phyloP scores from a whole-genome alignment of 1,140 invertebrate genomes.

The Eumeta japonica region DNA sequence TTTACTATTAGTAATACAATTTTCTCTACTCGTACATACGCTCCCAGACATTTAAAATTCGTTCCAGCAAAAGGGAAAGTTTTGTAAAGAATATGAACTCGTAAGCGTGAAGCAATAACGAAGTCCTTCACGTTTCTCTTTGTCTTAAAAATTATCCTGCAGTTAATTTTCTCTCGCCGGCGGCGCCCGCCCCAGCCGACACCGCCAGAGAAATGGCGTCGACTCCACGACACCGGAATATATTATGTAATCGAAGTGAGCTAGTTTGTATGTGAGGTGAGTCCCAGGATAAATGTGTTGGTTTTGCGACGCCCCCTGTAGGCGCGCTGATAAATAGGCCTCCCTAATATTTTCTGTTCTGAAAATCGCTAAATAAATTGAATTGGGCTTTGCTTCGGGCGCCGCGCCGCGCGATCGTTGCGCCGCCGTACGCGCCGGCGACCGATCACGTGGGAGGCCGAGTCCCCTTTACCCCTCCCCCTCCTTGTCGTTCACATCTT shows the following conservation, averaged over 20 bases:
- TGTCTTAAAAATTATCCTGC: neutral
- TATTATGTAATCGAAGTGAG: slow-evolving; percentile 38
- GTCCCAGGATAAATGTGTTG: slow-evolving; percentile 33
- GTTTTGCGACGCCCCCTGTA: slow-evolving; percentile 27
- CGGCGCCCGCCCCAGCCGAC: neutral
- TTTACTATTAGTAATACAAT: too few relatives aligned
- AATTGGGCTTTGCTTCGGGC: slow-evolving; percentile 19
- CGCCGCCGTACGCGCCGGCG: too few relatives aligned
- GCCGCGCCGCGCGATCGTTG: neutral
- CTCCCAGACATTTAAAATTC: too few relatives aligned
- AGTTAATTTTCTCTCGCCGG: neutral
- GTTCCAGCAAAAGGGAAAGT: too few relatives aligned
- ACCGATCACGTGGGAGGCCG: too few relatives aligned
- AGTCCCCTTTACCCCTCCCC: too few relatives aligned
- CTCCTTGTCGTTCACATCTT: too few relatives aligned
- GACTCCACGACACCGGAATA: slow-evolving; percentile 39
- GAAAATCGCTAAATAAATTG: slow-evolving; percentile 40
- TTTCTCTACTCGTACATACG: too few relatives aligned
- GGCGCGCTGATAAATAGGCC: slow-evolving; percentile 38
- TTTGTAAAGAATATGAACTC: too few relatives aligned
- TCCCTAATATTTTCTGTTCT: slow-evolving; percentile 37
- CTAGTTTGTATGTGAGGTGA: slow-evolving; percentile 43
- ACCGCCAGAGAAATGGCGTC: slow-evolving; percentile 36
- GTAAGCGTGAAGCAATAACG: too few relatives aligned
- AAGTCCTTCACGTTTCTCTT: too few relatives aligned